Evolutionary conservation across 1,140 invertebrate species (phyloP), one percentile per base, ranked within the genome.

Genomic region (Drosophila equinoxialis): DNA sequence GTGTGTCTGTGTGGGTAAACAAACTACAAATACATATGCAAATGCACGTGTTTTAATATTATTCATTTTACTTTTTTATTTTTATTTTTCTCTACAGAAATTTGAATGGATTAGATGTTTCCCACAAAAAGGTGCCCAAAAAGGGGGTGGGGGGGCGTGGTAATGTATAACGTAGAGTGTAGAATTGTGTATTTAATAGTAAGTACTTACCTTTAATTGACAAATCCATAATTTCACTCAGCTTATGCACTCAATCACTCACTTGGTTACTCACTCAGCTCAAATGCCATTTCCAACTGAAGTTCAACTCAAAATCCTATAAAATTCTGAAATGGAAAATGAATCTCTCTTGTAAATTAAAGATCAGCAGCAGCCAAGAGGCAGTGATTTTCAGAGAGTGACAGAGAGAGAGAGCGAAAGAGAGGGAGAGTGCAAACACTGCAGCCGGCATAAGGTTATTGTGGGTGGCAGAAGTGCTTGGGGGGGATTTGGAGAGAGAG

Each of bases 161-260:
- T 26, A 26, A 10, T 13, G 23, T 37, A 59, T 1, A 20, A 20
- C 1, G 14, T 17, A 48, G 7, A 17, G 3, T 17, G n/a, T 48
- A 17, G 5, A 17, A 23, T 23, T 3, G 4, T 13, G 37, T 4
- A 30, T 51, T 51, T 8, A 51, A 3, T 6, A 51, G n/a, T 0
- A 11, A 11, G 45, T 23, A 84, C 84, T 75, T 67, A 89, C 84
- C 84, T 84, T 74, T 80, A 39, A 87, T 77, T 74, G 84, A 89
- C 69, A 89, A 84, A 84, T 89, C 84, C 84, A 89, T 89, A 63
- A 89, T 89, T 61, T 75, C 77, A 69, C 55, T 63, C 54, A 68
- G 60, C 62, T 42, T 23, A 51, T 55, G 60, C 55, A 62, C 76
- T 30, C 30, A 30, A 30, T 30, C 30, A 30, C 30, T 30, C 30